phyloP scores from a whole-genome alignment of 2,113 vertebrate genomes.

The Marmota flaviventris region DNA sequence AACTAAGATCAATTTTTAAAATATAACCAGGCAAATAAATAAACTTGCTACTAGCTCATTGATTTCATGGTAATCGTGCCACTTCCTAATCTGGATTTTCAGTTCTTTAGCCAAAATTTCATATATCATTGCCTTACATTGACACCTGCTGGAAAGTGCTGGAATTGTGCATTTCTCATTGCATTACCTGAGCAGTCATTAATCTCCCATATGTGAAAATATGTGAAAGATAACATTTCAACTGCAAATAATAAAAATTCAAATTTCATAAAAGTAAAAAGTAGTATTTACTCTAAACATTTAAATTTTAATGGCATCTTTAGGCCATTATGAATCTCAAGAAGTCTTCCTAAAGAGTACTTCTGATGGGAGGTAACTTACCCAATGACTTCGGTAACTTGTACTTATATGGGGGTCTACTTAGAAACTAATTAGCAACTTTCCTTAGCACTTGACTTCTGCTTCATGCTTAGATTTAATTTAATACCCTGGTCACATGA shows the following conservation, averaged over 20 bases:
- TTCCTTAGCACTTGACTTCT: background rate
- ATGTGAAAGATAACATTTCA: constrained; percentile 12
- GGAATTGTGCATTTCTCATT: constrained; percentile 77
- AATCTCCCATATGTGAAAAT: constrained; percentile 68
- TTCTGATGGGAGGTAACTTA: constrained; percentile 48
- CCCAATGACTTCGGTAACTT: constrained; percentile 44
- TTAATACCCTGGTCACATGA: constrained; percentile 20
- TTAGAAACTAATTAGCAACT: constrained; percentile 18
- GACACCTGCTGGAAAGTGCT: constrained; percentile 89
- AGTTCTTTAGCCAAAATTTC: constrained; percentile 65
- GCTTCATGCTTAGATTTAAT: background rate
- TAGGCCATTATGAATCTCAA: constrained; percentile 39
- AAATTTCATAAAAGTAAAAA: constrained; percentile 44
- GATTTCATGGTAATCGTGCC: constrained; percentile 76
- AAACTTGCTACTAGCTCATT: constrained; percentile 62
- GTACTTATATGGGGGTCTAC: background rate
- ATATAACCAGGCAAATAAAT: constrained; percentile 46
- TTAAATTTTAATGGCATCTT: constrained; percentile 45
- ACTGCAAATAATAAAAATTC: constrained; percentile 26
- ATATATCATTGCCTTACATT: constrained; percentile 89
- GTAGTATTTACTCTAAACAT: background rate
- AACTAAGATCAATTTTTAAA: constrained; percentile 48
- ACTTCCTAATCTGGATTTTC: constrained; percentile 69
- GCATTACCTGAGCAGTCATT: constrained; percentile 14
- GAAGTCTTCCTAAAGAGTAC: constrained; percentile 13